Percentiles rank a stretch among this genome's conserved stretches.
Conservation (phyloP, 2,797 vertebrate genomes). For the Hydrolagus colliei region DNA sequence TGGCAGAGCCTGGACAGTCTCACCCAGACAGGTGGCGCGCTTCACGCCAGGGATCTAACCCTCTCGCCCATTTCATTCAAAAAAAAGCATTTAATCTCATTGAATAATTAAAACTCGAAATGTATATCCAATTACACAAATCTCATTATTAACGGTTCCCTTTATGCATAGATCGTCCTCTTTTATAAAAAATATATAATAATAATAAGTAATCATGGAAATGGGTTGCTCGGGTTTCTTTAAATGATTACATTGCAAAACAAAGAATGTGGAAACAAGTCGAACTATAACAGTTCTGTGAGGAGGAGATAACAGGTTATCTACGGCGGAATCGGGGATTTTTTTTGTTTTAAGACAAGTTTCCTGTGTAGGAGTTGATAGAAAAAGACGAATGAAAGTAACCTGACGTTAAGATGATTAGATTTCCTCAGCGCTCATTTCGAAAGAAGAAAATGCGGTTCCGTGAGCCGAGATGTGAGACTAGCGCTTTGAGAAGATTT, state of each 20-base stretch:
- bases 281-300: conserved; percentile 1
- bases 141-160: neutral
- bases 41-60: conserved; percentile 5
- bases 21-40: conserved; percentile 28
- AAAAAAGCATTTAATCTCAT: conserved; percentile 12
- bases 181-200: neutral
- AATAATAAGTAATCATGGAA: neutral
- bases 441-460: conserved; percentile 18
- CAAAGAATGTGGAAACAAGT: conserved; percentile 14
- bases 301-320: neutral
- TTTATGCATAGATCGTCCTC: neutral
- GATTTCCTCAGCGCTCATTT: neutral
- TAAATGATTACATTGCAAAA: neutral
- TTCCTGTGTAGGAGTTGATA: conserved; percentile 19
- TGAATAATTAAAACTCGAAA: conserved; percentile 23
- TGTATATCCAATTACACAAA: conserved; percentile 5
- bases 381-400: neutral
- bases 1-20: neutral
- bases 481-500: neutral
- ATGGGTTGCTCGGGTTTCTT: neutral
- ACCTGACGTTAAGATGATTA: neutral
- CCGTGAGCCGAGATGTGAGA: conserved; percentile 15
- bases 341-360: neutral
- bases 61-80: neutral
- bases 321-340: neutral